Base-by-base conservation (phyloP, 2,888 invertebrate genomes). In the Cylindroiulus punctatus region DNA sequence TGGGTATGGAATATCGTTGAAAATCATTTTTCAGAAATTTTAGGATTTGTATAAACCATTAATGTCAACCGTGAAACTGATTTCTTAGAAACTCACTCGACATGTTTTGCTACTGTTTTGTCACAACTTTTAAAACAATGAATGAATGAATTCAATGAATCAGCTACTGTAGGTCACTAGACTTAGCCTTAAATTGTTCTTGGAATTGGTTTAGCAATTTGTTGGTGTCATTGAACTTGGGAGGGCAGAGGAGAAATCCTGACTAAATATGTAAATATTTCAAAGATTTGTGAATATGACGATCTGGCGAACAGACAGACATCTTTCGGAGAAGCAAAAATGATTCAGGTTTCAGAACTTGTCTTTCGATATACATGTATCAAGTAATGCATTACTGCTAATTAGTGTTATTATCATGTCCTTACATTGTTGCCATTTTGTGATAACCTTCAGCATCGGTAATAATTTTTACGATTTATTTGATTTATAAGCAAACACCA, bases 381-480 rank as follows among this genome's bases (percentile, higher is more conserved):
- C 76, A 26, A 76, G 30, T 17, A 30, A 76, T 30, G 30, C 3
- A 14, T 14, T 30, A 14, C 30, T 76, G 76, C 30, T 76, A 76
- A 76, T 76, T 30, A 76, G 7, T 30, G 26, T 30, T 76, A 19
- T 52, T 52, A 76, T 76, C 26, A 76, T 30, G 30, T 76, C 76
- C 76, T 8, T 30, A 76, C 76, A 4, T 76, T 76, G 76, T 76
- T 76, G 76, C 26, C 76, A 14, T 26, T 30, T 30, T 76, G 76
- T 3, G 30, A 76, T 4, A 30, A 30, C 76, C 30, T 30, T 76
- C 76, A 76, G 76, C 17, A 76, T 76, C 14, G 26, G 76, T 76
- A 76, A 76, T 30, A 30, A 76, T 76, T 76, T 76, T 76, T 76
- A 76, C 30, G 76, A 14, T 76, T 76, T 76, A 17, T 76, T 76